phyloP scores from a whole-genome alignment of 1,140 invertebrate genomes.

The Drosophila melanica region DNA sequence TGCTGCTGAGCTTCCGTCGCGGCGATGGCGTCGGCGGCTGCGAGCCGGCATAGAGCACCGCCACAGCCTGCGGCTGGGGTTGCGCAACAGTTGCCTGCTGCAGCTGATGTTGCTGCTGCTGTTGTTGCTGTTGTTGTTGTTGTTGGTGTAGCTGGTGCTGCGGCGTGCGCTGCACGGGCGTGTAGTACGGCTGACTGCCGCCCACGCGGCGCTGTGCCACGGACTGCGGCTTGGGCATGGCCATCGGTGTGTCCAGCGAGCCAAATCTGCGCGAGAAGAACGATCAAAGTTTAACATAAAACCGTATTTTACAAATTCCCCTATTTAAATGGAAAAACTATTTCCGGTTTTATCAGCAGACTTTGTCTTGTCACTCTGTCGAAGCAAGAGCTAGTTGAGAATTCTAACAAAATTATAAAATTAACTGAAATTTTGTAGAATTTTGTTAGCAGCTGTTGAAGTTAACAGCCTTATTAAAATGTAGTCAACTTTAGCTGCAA shows the following conservation, averaged over 20 bases:
- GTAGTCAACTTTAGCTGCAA: too few species aligned
- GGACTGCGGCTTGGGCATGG: slow-evolving; percentile 46
- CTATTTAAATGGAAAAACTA: too few species aligned
- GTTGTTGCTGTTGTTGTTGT: not conserved
- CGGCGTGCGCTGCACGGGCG: slow-evolving; percentile 67
- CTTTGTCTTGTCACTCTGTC: too few species aligned
- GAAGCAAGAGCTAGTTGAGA: too few species aligned
- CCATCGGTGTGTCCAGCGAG: slow-evolving; percentile 23
- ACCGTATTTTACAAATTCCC: too few species aligned
- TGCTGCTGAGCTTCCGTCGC: slow-evolving; percentile 88
- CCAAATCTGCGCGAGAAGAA: slow-evolving; percentile 8
- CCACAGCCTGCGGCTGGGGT: slow-evolving; percentile 83
- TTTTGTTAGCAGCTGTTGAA: too few species aligned
- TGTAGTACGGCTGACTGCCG: slow-evolving; percentile 67
- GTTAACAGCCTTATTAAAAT: too few species aligned
- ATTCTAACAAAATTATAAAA: too few species aligned
- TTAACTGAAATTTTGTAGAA: too few species aligned
- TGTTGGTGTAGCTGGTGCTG: slow-evolving; percentile 66
- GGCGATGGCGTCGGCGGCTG: slow-evolving; percentile 89
- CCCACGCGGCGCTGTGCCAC: slow-evolving; percentile 60
- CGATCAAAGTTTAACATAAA: too few species aligned
- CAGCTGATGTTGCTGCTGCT: slow-evolving; percentile 55
- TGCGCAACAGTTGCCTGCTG: slow-evolving; percentile 28
- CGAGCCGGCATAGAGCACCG: slow-evolving; percentile 63
- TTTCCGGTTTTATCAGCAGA: too few species aligned